phyloP scores from a whole-genome alignment of 1,140 invertebrate species.

The Zaprionus vittiger region DNA sequence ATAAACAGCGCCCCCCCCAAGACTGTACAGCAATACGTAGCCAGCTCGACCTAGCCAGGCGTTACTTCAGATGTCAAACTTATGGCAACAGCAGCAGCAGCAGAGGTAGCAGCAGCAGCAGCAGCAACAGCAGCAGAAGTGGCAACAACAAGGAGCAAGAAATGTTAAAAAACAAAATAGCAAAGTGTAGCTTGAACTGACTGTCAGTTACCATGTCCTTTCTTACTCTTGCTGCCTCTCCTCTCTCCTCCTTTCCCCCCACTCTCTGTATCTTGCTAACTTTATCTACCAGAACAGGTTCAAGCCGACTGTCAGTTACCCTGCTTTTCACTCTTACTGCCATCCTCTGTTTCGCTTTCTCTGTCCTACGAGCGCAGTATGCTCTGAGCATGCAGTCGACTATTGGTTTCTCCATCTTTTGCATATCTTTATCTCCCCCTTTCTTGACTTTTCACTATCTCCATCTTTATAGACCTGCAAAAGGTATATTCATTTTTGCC shows the following conservation, averaged over 20 bases:
- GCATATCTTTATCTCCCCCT: no score
- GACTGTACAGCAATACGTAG: not conserved
- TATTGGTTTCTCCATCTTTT: no score
- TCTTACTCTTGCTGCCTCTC: not conserved
- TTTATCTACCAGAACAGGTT: not conserved
- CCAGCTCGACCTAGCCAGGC: conserved; percentile 4
- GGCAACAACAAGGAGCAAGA: conserved; percentile 10
- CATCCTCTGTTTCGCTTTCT: no score
- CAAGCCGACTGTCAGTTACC: not conserved
- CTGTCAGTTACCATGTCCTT: not conserved
- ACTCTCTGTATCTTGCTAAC: not conserved
- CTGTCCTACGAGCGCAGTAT: no score
- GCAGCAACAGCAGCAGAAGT: conserved; percentile 16
- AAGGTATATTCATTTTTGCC: no score
- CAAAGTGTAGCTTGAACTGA: not conserved
- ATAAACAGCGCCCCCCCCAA: conserved; percentile 50
- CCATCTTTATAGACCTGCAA: no score
- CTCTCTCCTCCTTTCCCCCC: not conserved
- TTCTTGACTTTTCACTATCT: no score
- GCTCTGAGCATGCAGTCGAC: no score
- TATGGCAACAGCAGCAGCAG: conserved; percentile 31
- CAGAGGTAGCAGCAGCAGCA: conserved; percentile 17
- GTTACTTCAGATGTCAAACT: conserved; percentile 48
- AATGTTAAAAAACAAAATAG: conserved; percentile 11
- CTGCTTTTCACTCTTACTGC: not conserved